Conservation (phyloP, 2,113 vertebrate genomes). For the Otus sunia region DNA sequence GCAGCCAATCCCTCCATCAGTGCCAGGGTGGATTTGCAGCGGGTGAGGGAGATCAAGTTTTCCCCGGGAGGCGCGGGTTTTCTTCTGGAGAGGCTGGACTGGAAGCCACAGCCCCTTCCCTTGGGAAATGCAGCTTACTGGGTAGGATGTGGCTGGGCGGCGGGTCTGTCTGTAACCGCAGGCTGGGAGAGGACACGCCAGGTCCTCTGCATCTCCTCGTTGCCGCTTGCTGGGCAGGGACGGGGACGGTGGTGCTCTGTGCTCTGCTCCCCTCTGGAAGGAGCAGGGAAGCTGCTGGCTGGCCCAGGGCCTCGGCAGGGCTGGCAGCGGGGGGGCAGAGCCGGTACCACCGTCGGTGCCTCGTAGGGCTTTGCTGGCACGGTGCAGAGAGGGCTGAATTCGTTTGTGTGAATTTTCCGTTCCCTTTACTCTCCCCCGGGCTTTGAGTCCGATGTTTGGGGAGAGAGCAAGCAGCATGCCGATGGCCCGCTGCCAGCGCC, state of each 20-base stretch:
- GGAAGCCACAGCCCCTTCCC: background rate
- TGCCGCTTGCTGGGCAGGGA: background rate
- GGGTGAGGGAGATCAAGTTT: background rate
- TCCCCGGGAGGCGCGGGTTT: background rate
- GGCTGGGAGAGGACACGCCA: background rate
- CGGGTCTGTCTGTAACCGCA: background rate
- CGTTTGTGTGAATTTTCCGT: rapidly evolving
- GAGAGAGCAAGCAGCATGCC: background rate
- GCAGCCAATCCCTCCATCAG: background rate
- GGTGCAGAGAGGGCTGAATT: background rate
- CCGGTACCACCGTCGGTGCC: rapidly evolving
- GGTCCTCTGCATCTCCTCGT: background rate
- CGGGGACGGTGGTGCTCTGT: background rate
- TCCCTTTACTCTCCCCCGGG: background rate
- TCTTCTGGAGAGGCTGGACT: background rate
- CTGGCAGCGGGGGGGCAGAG: background rate
- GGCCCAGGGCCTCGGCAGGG: rapidly evolving
- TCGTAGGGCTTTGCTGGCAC: background rate
- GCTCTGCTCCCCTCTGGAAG: background rate
- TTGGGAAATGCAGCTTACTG: background rate
- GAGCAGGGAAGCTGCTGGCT: background rate
- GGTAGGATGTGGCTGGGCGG: rapidly evolving
- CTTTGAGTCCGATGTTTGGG: rapidly evolving
- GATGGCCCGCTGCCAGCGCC: background rate
- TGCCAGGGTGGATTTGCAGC: background rate